phyloP scores from a whole-genome alignment of 92 coral and sea anemone species.

The Nematostella vectensis region DNA sequence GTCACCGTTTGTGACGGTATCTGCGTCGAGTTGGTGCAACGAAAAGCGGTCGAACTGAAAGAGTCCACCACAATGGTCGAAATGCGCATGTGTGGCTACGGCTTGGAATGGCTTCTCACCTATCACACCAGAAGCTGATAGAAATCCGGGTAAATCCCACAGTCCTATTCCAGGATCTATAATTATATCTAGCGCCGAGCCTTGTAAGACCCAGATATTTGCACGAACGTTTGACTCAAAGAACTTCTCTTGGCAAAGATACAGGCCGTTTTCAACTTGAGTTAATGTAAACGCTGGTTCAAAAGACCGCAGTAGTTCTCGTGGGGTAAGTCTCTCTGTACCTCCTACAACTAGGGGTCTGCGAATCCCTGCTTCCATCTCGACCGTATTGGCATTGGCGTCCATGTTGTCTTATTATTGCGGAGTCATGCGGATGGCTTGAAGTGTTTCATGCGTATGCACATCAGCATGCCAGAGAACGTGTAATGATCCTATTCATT shows the following conservation, averaged over 20 bases:
- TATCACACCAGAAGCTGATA: slow-evolving; percentile 38
- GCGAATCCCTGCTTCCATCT: too few species aligned
- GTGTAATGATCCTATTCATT: too few species aligned
- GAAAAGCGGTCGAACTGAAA: slow-evolving; percentile 73
- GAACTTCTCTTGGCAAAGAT: slow-evolving; percentile 44
- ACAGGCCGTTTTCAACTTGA: slow-evolving; percentile 46
- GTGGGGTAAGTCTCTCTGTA: too few species aligned
- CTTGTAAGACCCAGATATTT: slow-evolving; percentile 69
- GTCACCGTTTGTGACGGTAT: slow-evolving; percentile 46
- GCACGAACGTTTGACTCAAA: slow-evolving; percentile 51
- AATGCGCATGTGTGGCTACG: slow-evolving; percentile 70
- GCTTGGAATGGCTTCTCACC: slow-evolving; percentile 58
- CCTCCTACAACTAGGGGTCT: too few species aligned
- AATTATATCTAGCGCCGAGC: slow-evolving; percentile 45
- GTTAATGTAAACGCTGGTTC: too few species aligned
- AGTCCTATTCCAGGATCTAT: slow-evolving; percentile 69
- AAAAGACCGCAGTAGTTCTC: too few species aligned
- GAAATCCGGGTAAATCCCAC: slow-evolving; percentile 69
- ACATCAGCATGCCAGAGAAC: too few species aligned
- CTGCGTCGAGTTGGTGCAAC: slow-evolving; percentile 57
- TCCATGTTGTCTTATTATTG: too few species aligned
- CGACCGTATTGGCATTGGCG: too few species aligned
- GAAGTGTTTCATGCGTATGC: too few species aligned
- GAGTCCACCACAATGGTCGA: slow-evolving; percentile 78
- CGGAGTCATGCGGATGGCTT: too few species aligned